These are phyloP conservation scores for Eidolon helvum DNA, from an alignment of 2,113 vertebrate genomes.

Conservation along the genomic window DNA sequence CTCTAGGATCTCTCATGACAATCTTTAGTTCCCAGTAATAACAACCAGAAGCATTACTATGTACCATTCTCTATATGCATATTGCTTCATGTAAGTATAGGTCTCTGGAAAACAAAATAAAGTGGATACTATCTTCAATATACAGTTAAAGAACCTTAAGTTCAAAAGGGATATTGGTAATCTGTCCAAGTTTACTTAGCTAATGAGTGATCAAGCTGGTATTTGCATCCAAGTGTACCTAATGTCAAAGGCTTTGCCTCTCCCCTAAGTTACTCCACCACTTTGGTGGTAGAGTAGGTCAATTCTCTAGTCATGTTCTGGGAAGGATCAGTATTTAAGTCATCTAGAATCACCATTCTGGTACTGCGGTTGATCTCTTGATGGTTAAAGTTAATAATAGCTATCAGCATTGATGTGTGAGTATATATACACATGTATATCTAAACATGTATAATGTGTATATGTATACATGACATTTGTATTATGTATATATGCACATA, in stretches of 20 bases:
- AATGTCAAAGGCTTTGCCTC: neutral
- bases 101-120: neutral
- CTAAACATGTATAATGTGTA: neutral
- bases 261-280: neutral
- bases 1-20: neutral
- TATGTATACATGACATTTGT: neutral
- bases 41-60: neutral
- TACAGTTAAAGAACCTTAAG: neutral
- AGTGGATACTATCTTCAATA: neutral
- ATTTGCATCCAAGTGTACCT: neutral
- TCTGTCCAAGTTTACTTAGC: neutral
- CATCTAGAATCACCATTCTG: neutral
- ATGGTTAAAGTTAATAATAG: neutral
- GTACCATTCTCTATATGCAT: neutral
- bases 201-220: neutral
- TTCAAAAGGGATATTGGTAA: neutral
- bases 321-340: neutral
- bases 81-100: neutral
- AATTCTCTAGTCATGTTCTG: neutral
- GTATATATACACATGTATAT: neutral
- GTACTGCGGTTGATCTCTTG: neutral
- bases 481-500: neutral
- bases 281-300: neutral
- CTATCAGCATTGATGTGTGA: neutral
- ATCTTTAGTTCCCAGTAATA: neutral